Evolutionary conservation across 1,140 invertebrate species (phyloP), one percentile per base, ranked within the genome.

Genomic region (Cataglyphis hispanica): DNA sequence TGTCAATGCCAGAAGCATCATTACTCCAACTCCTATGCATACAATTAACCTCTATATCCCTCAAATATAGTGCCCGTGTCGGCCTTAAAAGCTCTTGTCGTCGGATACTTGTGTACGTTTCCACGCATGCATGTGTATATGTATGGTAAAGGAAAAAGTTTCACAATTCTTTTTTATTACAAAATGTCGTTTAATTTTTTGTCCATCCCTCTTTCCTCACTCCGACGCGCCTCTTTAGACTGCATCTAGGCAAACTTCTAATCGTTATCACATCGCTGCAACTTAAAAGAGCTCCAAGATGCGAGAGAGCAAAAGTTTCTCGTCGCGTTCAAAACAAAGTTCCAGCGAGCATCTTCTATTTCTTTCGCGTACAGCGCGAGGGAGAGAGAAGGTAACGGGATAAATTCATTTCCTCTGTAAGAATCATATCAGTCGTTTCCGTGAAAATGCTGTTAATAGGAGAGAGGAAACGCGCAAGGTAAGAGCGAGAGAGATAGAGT

Each of bases 1-100:
- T 13, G 97, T 98, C 86, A 98, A 95, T 16, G 97, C 97, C 40
- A 98, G 95, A 6, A 98, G 96, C 96, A 97, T 97, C 94, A 98
- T 96, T 0, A 98, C 97, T 16, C 97, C 96, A 2, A 97, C 95
- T 25, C 97, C 97, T 97, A 89, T 13, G 74, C 85, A n/a, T 53
- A 72, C 27, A 34, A 83, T 60, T 83, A 83, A 83, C 67, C 78
- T 3, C 67, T 83, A 83, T 83, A 83, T 83, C 67, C 61, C 78
- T 72, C 67, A 53, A 74, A 74, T 46, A 37, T 37, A 67, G 56
- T n/a, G 53, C 19, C 19, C 13, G 43, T 37, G 46, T n/a, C 25
- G 37, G 11, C 40, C 8, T 34, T 83, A 74, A 83, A 83, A 83
- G 53, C 78, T 25, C 66, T 74, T 40, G 6, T 13, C 13, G 37